Conservation (phyloP, 2,113 vertebrate genomes). For the Oplegnathus fasciatus region DNA sequence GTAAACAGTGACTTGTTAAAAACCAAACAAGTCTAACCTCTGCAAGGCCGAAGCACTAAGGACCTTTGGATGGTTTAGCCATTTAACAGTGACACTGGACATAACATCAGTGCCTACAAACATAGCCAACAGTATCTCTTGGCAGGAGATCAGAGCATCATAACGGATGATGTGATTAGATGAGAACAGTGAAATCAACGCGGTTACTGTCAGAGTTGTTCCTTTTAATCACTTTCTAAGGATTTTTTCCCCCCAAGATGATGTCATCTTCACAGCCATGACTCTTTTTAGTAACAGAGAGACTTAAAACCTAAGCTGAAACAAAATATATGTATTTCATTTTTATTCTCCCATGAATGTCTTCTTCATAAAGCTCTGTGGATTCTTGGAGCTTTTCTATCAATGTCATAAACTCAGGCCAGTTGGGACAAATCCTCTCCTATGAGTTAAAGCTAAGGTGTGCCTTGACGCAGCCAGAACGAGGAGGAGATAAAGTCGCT, state of each 20-base stretch:
- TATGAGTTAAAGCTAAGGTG: conserved; percentile 1
- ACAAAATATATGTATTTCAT: background rate
- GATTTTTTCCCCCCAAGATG: too few relatives aligned
- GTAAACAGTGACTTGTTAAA: conserved; percentile 44
- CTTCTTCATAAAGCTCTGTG: background rate
- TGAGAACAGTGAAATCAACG: background rate
- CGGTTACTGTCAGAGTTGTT: background rate
- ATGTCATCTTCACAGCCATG: background rate
- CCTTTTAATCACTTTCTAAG: background rate
- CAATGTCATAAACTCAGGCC: conserved; percentile 2
- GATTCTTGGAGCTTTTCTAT: background rate
- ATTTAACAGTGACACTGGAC: conserved; percentile 31
- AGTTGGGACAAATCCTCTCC: conserved; percentile 19
- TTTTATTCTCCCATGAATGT: too few relatives aligned
- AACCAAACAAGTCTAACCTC: conserved; percentile 31
- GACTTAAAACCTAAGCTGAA: background rate
- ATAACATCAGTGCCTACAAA: background rate
- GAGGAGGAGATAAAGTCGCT: background rate
- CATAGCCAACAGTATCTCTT: background rate
- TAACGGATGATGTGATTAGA: background rate
- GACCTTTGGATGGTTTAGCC: conserved; percentile 27
- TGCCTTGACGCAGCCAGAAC: background rate
- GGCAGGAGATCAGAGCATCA: background rate
- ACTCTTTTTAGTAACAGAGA: background rate
- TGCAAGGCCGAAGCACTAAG: conserved; percentile 24